phyloP scores from a whole-genome alignment of 2,888 invertebrate species.

The Alitta virens region DNA sequence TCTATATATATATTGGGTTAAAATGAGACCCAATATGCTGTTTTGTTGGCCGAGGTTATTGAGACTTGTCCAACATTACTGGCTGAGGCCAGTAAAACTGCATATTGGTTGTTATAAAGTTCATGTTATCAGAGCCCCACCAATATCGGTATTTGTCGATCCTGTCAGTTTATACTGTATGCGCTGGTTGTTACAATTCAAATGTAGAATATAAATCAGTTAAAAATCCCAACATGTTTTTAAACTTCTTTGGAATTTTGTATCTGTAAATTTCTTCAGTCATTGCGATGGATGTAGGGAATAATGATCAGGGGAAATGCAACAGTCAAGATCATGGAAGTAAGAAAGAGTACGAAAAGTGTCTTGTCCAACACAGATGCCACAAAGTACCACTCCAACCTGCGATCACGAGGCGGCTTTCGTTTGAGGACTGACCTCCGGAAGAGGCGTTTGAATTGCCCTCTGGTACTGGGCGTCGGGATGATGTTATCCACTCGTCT shows the following conservation, averaged over 20 bases:
- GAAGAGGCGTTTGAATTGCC: neutral
- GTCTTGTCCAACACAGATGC: constrained; percentile 29
- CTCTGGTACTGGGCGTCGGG: neutral
- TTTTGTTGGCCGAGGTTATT: too few relatives aligned
- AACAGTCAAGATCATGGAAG: constrained; percentile 23
- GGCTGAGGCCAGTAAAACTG: too few relatives aligned
- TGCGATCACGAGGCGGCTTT: constrained; percentile 21
- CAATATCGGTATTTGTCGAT: too few relatives aligned
- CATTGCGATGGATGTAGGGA: constrained; percentile 17
- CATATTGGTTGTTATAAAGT: too few relatives aligned
- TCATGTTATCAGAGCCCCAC: too few relatives aligned
- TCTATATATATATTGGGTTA: too few relatives aligned
- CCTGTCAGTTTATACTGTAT: too few relatives aligned
- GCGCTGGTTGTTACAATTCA: neutral
- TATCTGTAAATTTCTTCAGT: neutral
- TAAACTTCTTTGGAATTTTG: too few relatives aligned
- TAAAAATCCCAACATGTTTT: neutral
- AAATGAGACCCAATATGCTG: too few relatives aligned
- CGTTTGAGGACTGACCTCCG: too few relatives aligned
- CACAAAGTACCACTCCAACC: constrained; percentile 31
- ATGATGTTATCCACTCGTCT: neutral
- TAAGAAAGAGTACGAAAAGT: constrained; percentile 25
- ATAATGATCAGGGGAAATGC: constrained; percentile 23
- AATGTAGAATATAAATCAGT: neutral
- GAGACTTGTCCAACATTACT: too few relatives aligned